Conservation (phyloP, 2,888 invertebrate species). For the Leptura quadrifasciata region DNA sequence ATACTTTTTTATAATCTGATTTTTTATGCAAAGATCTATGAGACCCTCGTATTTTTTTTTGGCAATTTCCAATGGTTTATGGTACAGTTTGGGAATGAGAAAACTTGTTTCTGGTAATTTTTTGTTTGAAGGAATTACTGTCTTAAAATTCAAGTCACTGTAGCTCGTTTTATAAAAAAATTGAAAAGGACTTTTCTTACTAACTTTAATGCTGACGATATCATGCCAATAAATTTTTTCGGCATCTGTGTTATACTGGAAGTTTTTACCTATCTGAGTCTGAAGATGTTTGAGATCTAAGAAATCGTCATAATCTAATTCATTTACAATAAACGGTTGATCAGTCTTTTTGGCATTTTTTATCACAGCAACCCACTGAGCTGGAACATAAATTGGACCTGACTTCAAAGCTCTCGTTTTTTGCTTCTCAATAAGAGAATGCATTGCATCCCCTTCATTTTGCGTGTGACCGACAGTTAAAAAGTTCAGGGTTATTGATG, state of each 20-base stretch:
- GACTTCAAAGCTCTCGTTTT: conserved; percentile 47
- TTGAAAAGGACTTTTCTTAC: neutral
- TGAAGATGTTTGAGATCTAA: conserved; percentile 19
- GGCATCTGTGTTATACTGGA: neutral
- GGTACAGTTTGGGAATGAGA: neutral
- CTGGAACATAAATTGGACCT: conserved; percentile 43
- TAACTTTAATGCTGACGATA: no score
- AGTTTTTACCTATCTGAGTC: neutral
- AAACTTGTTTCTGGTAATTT: neutral
- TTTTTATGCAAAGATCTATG: neutral
- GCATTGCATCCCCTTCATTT: conserved; percentile 59
- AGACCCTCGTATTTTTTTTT: neutral
- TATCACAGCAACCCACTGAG: conserved; percentile 37
- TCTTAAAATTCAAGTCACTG: neutral
- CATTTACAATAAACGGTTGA: conserved; percentile 26
- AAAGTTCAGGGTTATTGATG: conserved; percentile 58
- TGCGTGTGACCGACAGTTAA: conserved; percentile 58
- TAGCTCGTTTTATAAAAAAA: conserved; percentile 8
- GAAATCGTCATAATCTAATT: conserved; percentile 31
- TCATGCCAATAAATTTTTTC: conserved; percentile 5
- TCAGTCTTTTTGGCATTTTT: conserved; percentile 29
- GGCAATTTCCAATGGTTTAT: conserved; percentile 23
- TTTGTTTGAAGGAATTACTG: neutral
- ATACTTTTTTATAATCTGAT: neutral
- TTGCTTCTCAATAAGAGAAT: conserved; percentile 57